Percentiles rank a stretch among this genome's conserved stretches.
These are phyloP conservation scores for Brachionus asplanchnoidis DNA, from an alignment of 1,140 invertebrate species.

Conservation along the genomic window DNA sequence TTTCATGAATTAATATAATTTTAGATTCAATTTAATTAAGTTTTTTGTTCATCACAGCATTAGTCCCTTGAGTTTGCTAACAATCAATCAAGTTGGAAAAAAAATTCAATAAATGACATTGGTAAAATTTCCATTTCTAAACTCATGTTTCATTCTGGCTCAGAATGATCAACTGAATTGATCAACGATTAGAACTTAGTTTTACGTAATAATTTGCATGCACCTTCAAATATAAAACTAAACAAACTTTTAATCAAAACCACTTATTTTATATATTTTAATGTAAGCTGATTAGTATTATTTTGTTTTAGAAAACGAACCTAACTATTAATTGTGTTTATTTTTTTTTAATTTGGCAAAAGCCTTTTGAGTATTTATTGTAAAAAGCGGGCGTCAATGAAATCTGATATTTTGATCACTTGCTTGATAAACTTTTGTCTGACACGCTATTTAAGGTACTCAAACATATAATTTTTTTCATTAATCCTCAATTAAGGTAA, in stretches of 20 bases:
- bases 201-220: neutral
- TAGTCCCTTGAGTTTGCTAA: neutral
- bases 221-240: neutral
- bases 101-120: neutral
- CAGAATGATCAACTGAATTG: neutral
- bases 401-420: neutral
- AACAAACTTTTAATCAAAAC: neutral
- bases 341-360: neutral
- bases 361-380: neutral
- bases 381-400: neutral
- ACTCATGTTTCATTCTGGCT: neutral
- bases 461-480: neutral
- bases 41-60: neutral
- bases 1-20: neutral
- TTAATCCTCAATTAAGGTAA: neutral
- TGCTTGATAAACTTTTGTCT: neutral
- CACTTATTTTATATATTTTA: neutral
- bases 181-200: neutral
- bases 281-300: neutral
- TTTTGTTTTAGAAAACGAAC: neutral
- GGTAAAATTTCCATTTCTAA: neutral
- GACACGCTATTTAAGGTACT: neutral
- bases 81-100: neutral
- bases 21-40: neutral
- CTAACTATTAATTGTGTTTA: neutral